Conservation (phyloP, 1,140 invertebrate genomes). For the Carposina sasakii region DNA sequence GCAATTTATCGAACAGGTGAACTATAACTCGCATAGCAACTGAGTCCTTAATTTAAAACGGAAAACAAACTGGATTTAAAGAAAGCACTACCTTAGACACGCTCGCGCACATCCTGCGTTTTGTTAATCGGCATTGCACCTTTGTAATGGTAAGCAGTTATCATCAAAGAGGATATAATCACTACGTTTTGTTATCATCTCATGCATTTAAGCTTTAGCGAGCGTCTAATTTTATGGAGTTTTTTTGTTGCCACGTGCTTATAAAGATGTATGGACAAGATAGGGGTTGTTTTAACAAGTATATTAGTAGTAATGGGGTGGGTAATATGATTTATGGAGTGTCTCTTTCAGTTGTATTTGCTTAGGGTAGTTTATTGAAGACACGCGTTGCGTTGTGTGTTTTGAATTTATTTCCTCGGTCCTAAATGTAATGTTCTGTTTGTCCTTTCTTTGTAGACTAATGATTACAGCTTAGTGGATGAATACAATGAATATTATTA, state of each 20-base stretch:
- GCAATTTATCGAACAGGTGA: too few species aligned
- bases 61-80: too few species aligned
- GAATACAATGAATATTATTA: too few species aligned
- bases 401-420: constrained; percentile 42
- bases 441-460: too few species aligned
- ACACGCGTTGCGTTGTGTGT: constrained; percentile 44
- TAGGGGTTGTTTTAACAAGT: constrained; percentile 71
- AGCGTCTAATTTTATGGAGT: constrained; percentile 51
- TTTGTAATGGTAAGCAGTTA: constrained; percentile 67
- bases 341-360: constrained; percentile 65
- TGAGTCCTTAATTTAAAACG: too few species aligned
- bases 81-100: too few species aligned
- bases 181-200: constrained; percentile 25
- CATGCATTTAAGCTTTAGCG: constrained; percentile 41
- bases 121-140: constrained; percentile 43
- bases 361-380: constrained; percentile 58
- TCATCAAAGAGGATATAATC: too few species aligned
- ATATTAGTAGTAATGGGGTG: constrained; percentile 65
- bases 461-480: too few species aligned
- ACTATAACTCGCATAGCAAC: constrained; percentile 52
- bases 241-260: constrained; percentile 62
- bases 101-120: constrained; percentile 44
- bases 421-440: too few species aligned
- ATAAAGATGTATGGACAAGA: constrained; percentile 55
- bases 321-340: constrained; percentile 65